Evolutionary conservation across 2,113 vertebrate species (phyloP), one percentile per base, ranked within the genome.

Genomic region (Axis porcinus): DNA sequence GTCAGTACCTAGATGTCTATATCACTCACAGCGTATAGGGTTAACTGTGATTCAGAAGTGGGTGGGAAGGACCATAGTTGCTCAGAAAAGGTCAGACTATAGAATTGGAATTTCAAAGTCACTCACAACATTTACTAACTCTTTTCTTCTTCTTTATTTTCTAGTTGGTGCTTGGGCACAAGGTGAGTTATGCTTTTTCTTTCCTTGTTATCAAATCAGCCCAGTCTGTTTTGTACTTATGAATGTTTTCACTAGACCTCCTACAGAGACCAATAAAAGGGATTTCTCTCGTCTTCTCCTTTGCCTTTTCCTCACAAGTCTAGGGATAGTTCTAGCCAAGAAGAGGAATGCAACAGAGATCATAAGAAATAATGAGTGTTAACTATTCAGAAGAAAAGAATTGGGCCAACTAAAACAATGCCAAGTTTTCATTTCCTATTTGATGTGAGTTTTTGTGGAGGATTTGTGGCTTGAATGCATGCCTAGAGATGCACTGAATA

Each of bases 121-220:
- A 47, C 13, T 52, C 27, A 57, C 19, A 86, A 52, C 27, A 55
- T 86, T 93, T 62, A 84, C 89, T 97, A 95, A 98, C 47, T 91
- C 19, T 55, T 81, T 88, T 76, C 58, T 82, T 92, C 8, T 96
- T 95, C 1, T 88, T 97, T 97, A 40, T 96, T 93, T 98, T 95
- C 93, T 47, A 98, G 98, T 60, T 96, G 96, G 94, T 5, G 55
- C 54, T 45, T 96, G 83, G 92, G 97, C 90, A 2, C 78, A 97
- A 1, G 98, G 98, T 98, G 19, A 98, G 97, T 55, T 64, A 52
- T 13, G 7, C 33, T 91, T 91, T 87, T 93, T 87, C 83, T 94
- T 93, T 87, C 60, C 86, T 97, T 70, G 33, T 92, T 81, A 70
- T 78, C 13, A 93, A 93, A 83, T 78, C 30, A 36, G 27, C 60